A percentile compares a stretch with the other conserved stretches of the same genome.
Conservation (phyloP, 2,113 vertebrate species). For the Austrofundulus limnaeus region DNA sequence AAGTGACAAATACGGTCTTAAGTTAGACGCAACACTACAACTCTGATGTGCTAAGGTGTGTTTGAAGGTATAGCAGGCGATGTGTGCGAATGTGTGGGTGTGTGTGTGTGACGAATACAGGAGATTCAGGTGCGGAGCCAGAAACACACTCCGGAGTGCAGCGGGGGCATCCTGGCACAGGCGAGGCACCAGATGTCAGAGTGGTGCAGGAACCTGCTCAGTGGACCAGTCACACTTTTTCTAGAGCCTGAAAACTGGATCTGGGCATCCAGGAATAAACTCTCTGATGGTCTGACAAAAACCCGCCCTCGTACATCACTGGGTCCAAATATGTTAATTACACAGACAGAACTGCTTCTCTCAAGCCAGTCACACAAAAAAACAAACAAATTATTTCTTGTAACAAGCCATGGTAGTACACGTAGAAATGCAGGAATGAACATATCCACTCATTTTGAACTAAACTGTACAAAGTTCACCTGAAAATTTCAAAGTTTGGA, state of each 20-base stretch:
- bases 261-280: slow-evolving; percentile 75
- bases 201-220: slow-evolving; percentile 73
- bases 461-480: no score
- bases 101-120: slow-evolving; percentile 61
- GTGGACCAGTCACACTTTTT: slow-evolving; percentile 75
- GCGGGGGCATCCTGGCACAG: slow-evolving; percentile 79
- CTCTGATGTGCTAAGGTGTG: slow-evolving; percentile 7
- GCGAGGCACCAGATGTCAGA: slow-evolving; percentile 82
- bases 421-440: background rate
- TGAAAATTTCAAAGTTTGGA: background rate
- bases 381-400: background rate
- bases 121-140: slow-evolving; percentile 71
- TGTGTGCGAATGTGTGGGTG: slow-evolving; percentile 45
- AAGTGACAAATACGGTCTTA: slow-evolving; percentile 28
- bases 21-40: slow-evolving; percentile 6
- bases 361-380: slow-evolving; percentile 6
- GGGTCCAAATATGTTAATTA: slow-evolving; percentile 49
- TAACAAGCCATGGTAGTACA: background rate
- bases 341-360: slow-evolving; percentile 14
- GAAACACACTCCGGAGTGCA: slow-evolving; percentile 65
- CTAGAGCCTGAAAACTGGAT: slow-evolving; percentile 65
- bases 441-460: background rate
- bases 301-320: slow-evolving; percentile 48
- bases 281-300: slow-evolving; percentile 62
- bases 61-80: slow-evolving; percentile 13